phyloP scores from a whole-genome alignment of 2,113 vertebrate species.

The Oreamnos americanus region DNA sequence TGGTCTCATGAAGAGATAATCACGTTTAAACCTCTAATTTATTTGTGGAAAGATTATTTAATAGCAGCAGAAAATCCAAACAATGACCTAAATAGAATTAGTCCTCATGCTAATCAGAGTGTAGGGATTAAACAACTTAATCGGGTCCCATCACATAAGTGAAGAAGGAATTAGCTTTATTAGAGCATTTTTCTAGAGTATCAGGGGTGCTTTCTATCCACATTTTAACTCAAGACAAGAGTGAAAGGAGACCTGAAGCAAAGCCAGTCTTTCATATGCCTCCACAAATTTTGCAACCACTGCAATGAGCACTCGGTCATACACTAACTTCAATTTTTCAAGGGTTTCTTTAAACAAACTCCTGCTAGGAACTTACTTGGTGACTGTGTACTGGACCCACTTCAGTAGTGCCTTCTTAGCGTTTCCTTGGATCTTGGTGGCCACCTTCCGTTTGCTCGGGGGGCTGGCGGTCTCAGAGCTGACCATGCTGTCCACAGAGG shows the following conservation, averaged over 20 bases:
- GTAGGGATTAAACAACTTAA: background rate
- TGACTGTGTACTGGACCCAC: slow-evolving; percentile 95
- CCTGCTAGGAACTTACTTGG: slow-evolving; percentile 85
- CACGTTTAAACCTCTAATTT: background rate
- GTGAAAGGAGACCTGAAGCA: background rate
- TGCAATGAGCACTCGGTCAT: accelerated
- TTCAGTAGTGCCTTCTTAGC: slow-evolving; percentile 94
- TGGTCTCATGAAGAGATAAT: background rate
- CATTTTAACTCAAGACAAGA: background rate
- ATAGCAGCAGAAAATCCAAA: background rate
- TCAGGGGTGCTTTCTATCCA: background rate
- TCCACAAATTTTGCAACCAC: background rate
- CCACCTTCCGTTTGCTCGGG: slow-evolving; percentile 92
- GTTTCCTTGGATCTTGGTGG: slow-evolving; percentile 89
- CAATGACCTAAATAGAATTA: background rate
- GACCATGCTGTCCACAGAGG: slow-evolving; percentile 92
- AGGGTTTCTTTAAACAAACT: background rate
- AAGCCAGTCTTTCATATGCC: background rate
- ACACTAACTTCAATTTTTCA: background rate
- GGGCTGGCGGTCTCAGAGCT: slow-evolving; percentile 92
- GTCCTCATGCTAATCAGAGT: background rate
- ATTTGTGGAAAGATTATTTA: background rate
- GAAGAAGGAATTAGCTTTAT: background rate
- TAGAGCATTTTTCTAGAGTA: background rate
- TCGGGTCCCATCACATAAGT: background rate